Evolutionary conservation across 1,140 invertebrate genomes (phyloP), one percentile per base, ranked within the genome.

Genomic region (Drosophila bocki): DNA sequence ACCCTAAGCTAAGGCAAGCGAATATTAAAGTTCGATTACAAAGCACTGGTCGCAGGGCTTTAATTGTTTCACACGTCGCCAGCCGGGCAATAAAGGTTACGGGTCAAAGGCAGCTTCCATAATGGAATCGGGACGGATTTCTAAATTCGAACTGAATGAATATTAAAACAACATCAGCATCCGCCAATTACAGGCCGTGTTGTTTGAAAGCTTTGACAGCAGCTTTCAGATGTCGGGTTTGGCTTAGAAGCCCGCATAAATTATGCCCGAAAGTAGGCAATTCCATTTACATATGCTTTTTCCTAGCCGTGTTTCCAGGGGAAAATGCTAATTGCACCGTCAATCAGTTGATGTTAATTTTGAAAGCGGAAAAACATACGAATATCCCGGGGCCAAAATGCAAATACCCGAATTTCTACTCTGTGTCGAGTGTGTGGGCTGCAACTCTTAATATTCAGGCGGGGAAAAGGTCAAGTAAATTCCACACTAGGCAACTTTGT

Each of bases 21-120:
- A 91, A 91, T 88, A 88, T 78, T 88, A 88, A 88, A 88, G 75
- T 90, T 90, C 85, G 57, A 90, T 42, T 61, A 65, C 26, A 58
- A 45, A 29, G 29, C 17, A 35, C 2, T 19, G 15, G 22, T 15
- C 9, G 39, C 12, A 5, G 33, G 48, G 0, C n/a, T 60, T 60
- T 39, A 41, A 51, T 72, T 39, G 11, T 12, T 39, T 65, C 37
- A 37, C 47, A 69, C 37, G 8, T 19, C 15, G 15, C 26, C 26
- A 22, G n/a, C 9, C 17, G 8, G 17, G 2, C 51, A 9, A 4
- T 19, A 45, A 68, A 70, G 67, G 37, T 67, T 62, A 50, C 6
- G 17, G 13, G 47, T 44, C 35, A 33, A 0, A 13, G 22, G 7
- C 12, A 9, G 54, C 26, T 45, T n/a, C 2, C 45, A 19, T 68